Conservation (phyloP, 2,888 invertebrate species). For the Drosophila neutralis region DNA sequence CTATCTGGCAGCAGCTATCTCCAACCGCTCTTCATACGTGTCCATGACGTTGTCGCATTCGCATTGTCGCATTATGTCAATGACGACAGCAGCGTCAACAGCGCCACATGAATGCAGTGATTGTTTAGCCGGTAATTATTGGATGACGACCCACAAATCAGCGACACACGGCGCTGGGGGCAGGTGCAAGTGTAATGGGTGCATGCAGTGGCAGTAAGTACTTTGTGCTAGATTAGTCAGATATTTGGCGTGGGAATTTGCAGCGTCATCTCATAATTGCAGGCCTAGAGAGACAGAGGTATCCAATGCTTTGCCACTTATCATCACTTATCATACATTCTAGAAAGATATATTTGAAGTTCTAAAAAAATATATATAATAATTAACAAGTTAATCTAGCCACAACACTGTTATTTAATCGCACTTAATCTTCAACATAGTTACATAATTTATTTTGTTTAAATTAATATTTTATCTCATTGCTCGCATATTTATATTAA, state of each 20-base stretch:
- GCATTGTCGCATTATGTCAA: conserved; percentile 75
- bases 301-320: neutral
- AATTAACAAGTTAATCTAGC: neutral
- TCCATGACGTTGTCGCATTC: conserved; percentile 56
- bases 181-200: conserved; percentile 3
- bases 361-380: neutral
- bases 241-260: conserved; percentile 42
- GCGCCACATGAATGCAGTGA: conserved; percentile 61
- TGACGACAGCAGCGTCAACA: conserved; percentile 66
- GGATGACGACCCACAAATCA: conserved; percentile 21
- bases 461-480: neutral
- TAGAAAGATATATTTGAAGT: neutral
- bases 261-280: neutral
- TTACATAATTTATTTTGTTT: neutral
- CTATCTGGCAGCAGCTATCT: conserved; percentile 37
- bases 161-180: neutral
- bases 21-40: conserved; percentile 20
- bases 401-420: neutral
- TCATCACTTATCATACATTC: neutral
- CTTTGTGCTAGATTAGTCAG: conserved; percentile 14
- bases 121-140: conserved; percentile 64
- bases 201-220: neutral
- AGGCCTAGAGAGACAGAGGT: neutral
- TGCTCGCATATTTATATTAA: neutral
- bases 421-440: neutral